Evolutionary conservation across 2,888 invertebrate species (phyloP), one percentile per base, ranked within the genome.

Genomic region (Caradrina kadenii): DNA sequence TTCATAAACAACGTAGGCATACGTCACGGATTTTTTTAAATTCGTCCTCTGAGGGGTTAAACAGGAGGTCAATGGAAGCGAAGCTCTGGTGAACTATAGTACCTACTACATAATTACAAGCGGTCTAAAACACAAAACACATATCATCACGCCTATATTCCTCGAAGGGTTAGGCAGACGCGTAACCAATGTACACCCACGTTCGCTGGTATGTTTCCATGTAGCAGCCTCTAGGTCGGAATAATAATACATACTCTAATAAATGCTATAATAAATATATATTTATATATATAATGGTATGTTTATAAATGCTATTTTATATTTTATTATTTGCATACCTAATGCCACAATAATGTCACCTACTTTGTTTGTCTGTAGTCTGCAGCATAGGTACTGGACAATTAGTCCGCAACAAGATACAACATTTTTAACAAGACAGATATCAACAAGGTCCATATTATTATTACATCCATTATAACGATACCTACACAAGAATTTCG

Each of bases 11-110:
- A 59, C 48, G 42, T 49, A 42, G 66, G 17, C 31, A 65, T 42
- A 11, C 21, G n/a, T 45, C 26, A 73, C 56, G 11, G 52, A 52
- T 64, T 64, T 73, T 73, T 53, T 21, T 39, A 65, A 53, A 53
- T 53, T 58, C 48, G 65, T 73, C n/a, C 26, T 39, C 22, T 22
- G 48, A 54, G 31, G 26, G 58, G 31, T 49, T 56, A 74, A 48
- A 42, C 39, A 22, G 42, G 31, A 54, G 67, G 48, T 72, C 49
- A 53, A 58, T 39, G 48, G 45, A 50, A 53, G 52, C 35, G 31
- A 63, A 49, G 49, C 31, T 55, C 22, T 50, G 17, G 63, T 45
- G 55, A 49, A 63, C 42, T 19, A 72, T 13, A 72, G 52, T 26
- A 15, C 45, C 39, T n/a, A n/a, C n/a, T n/a, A 22, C 15, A 17